Evolutionary conservation across 1,140 invertebrate genomes (phyloP).

Genomic region (Drosophila willistoni): DNA sequence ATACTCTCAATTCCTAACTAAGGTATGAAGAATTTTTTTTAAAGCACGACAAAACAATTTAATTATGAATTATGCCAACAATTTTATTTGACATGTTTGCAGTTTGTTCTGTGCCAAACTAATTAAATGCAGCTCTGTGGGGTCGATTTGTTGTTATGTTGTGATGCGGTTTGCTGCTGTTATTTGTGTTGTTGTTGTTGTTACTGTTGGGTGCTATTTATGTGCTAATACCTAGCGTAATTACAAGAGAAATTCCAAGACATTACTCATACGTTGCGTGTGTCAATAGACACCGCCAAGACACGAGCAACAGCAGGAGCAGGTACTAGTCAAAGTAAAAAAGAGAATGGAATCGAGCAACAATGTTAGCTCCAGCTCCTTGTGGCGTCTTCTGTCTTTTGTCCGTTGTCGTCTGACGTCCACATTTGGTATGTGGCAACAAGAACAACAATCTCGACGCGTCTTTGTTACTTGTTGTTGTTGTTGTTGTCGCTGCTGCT

Average conservation of each 20-base stretch:
- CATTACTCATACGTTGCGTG: conserved; percentile 69
- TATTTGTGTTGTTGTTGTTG: background rate
- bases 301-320: background rate
- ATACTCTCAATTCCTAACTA: background rate
- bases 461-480: conserved; percentile 62
- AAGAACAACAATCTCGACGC: conserved; percentile 72
- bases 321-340: conserved; percentile 29
- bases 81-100: conserved; percentile 66
- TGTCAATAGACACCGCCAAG: conserved; percentile 61
- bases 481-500: conserved; percentile 36
- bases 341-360: conserved; percentile 1
- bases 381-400: conserved; percentile 67
- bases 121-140: conserved; percentile 73
- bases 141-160: conserved; percentile 64
- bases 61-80: conserved; percentile 80
- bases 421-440: conserved; percentile 72
- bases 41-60: conserved; percentile 59
- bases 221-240: conserved; percentile 25
- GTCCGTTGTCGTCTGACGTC: conserved; percentile 45
- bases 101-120: conserved; percentile 41
- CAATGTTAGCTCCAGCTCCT: conserved; percentile 44
- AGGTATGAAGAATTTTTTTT: background rate
- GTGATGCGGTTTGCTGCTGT: conserved; percentile 16
- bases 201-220: background rate
- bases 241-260: conserved; percentile 58